These are phyloP conservation scores for Hydroisotoma schaefferi DNA, from an alignment of 2,888 invertebrate genomes.

Conservation along the genomic window DNA sequence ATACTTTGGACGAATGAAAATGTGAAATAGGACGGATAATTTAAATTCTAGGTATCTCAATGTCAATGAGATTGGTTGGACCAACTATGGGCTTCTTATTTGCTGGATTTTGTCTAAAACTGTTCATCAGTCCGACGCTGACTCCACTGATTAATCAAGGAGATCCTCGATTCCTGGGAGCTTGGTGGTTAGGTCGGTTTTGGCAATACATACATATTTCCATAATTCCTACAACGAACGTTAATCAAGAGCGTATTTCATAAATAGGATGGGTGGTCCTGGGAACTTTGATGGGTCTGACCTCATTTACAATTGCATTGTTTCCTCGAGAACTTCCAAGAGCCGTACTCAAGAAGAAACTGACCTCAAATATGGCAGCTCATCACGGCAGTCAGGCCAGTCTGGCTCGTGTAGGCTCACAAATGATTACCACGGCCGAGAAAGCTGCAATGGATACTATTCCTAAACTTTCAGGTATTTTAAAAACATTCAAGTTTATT, in stretches of 20 bases:
- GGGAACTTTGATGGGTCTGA: constrained; percentile 59
- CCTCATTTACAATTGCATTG: constrained; percentile 62
- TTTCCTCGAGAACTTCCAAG: constrained; percentile 61
- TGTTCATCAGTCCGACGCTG: constrained; percentile 61
- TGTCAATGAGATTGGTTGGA: constrained; percentile 63
- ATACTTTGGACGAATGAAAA: no score
- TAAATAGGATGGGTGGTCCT: constrained; percentile 54
- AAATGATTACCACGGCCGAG: constrained; percentile 41
- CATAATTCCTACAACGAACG: no score
- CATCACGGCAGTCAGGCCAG: constrained; percentile 33
- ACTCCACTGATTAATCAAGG: constrained; percentile 60
- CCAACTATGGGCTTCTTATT: constrained; percentile 63
- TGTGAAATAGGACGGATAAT: no score
- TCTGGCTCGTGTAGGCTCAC: constrained; percentile 34
- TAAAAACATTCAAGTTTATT: no score
- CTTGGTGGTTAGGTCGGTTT: constrained; percentile 67
- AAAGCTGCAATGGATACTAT: constrained; percentile 26
- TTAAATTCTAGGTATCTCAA: constrained; percentile 54
- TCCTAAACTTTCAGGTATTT: constrained; percentile 41
- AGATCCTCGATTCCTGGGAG: constrained; percentile 63
- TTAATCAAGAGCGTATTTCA: no score
- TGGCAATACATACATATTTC: not conserved
- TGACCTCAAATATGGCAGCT: constrained; percentile 21
- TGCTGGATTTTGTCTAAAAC: constrained; percentile 56
- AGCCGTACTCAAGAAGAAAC: constrained; percentile 47